phyloP scores from a whole-genome alignment of 2,888 invertebrate species.

The Caenorhabditis angaria region DNA sequence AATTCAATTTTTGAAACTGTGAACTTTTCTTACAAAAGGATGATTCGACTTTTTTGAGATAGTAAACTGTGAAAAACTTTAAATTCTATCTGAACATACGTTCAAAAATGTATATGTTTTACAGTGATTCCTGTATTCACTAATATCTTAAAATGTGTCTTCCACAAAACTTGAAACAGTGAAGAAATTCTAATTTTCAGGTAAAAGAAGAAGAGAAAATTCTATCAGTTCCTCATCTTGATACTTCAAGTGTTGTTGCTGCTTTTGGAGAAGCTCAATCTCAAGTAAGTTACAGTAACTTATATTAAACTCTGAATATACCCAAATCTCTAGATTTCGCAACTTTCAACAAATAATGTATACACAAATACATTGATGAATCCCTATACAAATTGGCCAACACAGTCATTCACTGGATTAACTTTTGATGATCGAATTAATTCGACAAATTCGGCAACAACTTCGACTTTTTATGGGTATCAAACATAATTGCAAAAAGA shows the following conservation, averaged over 20 bases:
- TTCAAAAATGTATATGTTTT: no score
- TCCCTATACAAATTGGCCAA: constrained; percentile 30
- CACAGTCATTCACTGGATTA: constrained; percentile 18
- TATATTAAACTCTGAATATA: background rate
- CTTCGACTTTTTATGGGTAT: constrained; percentile 16
- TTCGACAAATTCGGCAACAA: background rate
- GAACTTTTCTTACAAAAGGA: no score
- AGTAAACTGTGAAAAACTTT: no score
- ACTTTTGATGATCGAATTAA: constrained; percentile 28
- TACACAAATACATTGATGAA: constrained; percentile 25
- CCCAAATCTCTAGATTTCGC: background rate
- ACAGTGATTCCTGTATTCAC: no score
- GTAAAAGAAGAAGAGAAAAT: background rate
- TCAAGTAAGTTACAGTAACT: no score
- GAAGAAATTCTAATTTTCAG: no score
- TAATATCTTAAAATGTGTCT: no score
- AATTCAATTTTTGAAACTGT: no score
- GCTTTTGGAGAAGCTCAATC: background rate
- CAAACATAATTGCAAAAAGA: background rate
- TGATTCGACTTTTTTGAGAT: no score
- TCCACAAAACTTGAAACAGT: no score
- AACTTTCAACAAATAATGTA: background rate
- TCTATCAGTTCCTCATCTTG: background rate
- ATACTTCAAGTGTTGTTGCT: background rate
- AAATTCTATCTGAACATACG: no score